A percentile compares a stretch with the other conserved stretches of the same genome.
phyloP scores from a whole-genome alignment of 2,888 invertebrate species.

The Drosophila glabriapex region DNA sequence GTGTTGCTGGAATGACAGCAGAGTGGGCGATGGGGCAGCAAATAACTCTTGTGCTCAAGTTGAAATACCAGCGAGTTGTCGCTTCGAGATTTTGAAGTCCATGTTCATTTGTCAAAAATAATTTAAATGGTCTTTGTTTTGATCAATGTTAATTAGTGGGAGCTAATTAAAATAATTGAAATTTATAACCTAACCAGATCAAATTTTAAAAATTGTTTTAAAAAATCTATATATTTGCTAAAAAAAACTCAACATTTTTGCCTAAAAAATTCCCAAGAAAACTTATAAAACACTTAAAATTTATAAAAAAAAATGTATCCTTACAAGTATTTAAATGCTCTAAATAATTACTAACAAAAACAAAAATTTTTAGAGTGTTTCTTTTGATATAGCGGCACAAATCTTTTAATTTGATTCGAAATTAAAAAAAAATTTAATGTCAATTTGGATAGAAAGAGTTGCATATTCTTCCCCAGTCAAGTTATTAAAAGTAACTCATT shows the following conservation, averaged over 20 bases:
- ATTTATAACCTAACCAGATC: not conserved
- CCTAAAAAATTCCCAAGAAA: not conserved
- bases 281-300: not conserved
- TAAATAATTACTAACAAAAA: not conserved
- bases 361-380: not conserved
- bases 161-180: constrained; percentile 6
- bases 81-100: not conserved
- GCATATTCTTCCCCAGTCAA: not conserved
- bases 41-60: not conserved
- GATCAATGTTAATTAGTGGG: constrained; percentile 11
- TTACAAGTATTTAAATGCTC: not conserved
- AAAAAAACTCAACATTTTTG: too few species aligned
- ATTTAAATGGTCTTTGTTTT: not conserved
- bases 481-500: not conserved
- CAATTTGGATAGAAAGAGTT: not conserved
- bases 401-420: not conserved
- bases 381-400: too few species aligned
- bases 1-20: constrained; percentile 7
- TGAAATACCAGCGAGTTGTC: not conserved
- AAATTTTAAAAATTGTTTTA: not conserved
- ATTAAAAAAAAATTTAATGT: not conserved
- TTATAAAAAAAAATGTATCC: not conserved
- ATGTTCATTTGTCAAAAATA: constrained; percentile 14
- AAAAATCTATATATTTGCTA: not conserved
- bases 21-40: not conserved